Conservation (phyloP, 2,888 invertebrate genomes). For the Pandemis corylana region DNA sequence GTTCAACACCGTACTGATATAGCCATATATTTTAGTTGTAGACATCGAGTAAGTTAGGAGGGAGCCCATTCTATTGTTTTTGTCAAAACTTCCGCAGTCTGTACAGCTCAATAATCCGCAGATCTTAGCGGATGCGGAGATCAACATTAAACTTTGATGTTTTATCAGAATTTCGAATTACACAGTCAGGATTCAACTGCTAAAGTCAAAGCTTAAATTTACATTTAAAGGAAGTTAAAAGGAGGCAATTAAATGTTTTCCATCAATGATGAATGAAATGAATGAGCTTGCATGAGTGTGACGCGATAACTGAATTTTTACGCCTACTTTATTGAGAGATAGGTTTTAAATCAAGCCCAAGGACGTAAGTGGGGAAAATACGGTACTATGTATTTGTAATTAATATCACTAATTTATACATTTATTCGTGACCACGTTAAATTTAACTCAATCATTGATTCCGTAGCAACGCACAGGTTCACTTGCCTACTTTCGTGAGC, state of each 20-base stretch:
- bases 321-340: too few relatives aligned
- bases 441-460: too few relatives aligned
- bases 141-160: constrained; percentile 5
- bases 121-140: constrained; percentile 4
- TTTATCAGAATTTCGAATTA: not conserved
- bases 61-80: constrained; percentile 18
- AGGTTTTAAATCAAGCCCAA: too few relatives aligned
- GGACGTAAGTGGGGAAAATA: too few relatives aligned
- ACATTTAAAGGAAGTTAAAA: not conserved
- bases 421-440: too few relatives aligned
- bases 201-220: not conserved
- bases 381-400: too few relatives aligned
- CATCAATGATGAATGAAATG: not conserved
- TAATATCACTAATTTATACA: too few relatives aligned
- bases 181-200: not conserved
- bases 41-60: not conserved
- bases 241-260: not conserved
- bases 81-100: constrained; percentile 4
- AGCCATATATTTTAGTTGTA: not conserved
- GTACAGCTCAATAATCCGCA: not conserved
- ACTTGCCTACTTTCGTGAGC: too few relatives aligned
- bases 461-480: too few relatives aligned
- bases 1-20: not conserved
- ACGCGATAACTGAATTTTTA: too few relatives aligned
- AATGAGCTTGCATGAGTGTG: too few relatives aligned